Evolutionary conservation across 2,797 vertebrate species (phyloP).

Genomic region (Helostoma temminkii): DNA sequence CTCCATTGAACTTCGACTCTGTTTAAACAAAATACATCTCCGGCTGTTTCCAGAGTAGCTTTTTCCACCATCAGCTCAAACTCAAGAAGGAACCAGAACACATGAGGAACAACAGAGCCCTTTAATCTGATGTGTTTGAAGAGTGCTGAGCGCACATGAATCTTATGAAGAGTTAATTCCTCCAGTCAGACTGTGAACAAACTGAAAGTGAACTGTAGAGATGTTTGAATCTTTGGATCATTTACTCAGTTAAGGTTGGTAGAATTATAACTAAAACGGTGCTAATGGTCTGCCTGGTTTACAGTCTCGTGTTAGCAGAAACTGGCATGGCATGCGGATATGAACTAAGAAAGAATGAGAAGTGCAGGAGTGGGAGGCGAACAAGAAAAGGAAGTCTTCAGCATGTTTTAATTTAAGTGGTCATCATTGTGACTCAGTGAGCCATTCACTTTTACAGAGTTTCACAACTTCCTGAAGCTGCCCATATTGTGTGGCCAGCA

Average conservation of each 20-base stretch:
- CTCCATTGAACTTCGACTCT: slow-evolving; percentile 61
- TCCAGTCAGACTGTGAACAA: slow-evolving; percentile 42
- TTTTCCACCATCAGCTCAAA: slow-evolving; percentile 65
- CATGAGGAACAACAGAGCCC: slow-evolving; percentile 54
- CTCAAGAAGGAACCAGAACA: slow-evolving; percentile 51
- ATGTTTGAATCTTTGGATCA: slow-evolving; percentile 11
- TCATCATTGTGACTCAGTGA: slow-evolving; percentile 80
- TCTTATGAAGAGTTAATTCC: slow-evolving; percentile 60
- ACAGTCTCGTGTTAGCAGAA: slow-evolving; percentile 54
- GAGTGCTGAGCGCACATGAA: slow-evolving; percentile 31
- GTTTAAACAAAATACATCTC: slow-evolving; percentile 65
- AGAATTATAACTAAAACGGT: slow-evolving; percentile 16
- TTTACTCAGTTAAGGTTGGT: slow-evolving; percentile 23
- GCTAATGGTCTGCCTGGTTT: slow-evolving; percentile 39
- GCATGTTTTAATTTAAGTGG: slow-evolving; percentile 78
- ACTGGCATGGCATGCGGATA: slow-evolving; percentile 66
- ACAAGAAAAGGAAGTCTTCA: slow-evolving; percentile 66
- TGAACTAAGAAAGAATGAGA: slow-evolving; percentile 66
- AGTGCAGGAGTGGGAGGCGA: slow-evolving; percentile 52
- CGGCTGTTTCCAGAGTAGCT: slow-evolving; percentile 68
- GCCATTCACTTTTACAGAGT: slow-evolving; percentile 77
- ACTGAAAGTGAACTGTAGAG: slow-evolving; percentile 9
- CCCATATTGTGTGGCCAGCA: slow-evolving; percentile 68
- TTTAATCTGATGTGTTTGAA: slow-evolving; percentile 49
- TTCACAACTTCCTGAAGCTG: slow-evolving; percentile 80